phyloP scores from a whole-genome alignment of 2,113 vertebrate species.

The Galbula dea region DNA sequence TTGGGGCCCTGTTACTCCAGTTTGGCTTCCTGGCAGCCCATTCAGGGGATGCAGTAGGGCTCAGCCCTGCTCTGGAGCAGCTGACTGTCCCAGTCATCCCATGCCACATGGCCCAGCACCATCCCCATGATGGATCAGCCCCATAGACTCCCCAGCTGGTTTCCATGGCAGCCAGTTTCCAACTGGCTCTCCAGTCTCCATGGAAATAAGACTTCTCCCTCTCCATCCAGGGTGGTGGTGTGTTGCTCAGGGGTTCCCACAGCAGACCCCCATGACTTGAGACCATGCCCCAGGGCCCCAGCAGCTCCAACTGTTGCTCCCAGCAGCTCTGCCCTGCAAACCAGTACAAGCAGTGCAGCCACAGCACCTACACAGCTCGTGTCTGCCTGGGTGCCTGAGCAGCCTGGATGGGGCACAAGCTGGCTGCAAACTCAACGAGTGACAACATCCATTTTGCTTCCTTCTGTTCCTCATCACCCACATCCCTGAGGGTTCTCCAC shows the following conservation, averaged over 20 bases:
- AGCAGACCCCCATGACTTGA: neutral
- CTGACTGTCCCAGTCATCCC: accelerated
- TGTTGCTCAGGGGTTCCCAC: neutral
- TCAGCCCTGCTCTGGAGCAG: neutral
- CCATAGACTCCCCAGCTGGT: neutral
- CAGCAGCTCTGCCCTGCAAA: neutral
- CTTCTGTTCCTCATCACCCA: neutral
- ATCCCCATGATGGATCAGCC: neutral
- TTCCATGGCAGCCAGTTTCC: neutral
- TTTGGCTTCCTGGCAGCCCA: neutral
- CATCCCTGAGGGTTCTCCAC: neutral
- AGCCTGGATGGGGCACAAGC: neutral
- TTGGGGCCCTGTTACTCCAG: neutral
- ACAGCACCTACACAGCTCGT: neutral
- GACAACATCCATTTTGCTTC: neutral
- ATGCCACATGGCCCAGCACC: accelerated
- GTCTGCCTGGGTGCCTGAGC: accelerated
- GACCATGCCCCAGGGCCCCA: neutral
- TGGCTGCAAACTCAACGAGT: accelerated
- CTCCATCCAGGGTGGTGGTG: neutral
- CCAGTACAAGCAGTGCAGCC: neutral
- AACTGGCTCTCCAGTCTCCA: neutral
- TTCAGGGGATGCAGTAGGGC: neutral
- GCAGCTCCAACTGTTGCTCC: neutral
- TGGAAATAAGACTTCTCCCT: neutral